Base-by-base conservation (phyloP, 2,888 invertebrate genomes). In the Marasmarcha lunaedactyla region DNA sequence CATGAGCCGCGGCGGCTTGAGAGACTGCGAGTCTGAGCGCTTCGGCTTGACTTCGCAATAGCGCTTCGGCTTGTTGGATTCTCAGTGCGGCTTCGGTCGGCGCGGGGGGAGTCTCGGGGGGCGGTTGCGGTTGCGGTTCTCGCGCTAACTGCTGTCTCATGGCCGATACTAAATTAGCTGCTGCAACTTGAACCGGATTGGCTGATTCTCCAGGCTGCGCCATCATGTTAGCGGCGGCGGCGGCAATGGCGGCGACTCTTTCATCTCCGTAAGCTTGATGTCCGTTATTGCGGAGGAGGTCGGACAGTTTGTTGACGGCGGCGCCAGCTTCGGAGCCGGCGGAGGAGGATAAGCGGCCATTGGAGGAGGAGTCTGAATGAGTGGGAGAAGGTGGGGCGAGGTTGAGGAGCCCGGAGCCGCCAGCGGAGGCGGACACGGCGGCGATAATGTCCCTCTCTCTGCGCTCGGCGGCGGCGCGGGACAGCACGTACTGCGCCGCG, bases 401-500 rank as follows among this genome's bases (percentile, higher is more conserved):
- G 51, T 86, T 86, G 4, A 88, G 70, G 1, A 89, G 76, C 2
- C 89, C 88, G 2, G 88, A 88, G 7, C 88, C 86, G 14, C 88
- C 87, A 12, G 89, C 87, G 5, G 88, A 86, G 12, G 88, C 86
- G 6, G 88, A 87, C 1, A 88, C 88, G 36, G 86, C 90, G 0
- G 88, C 90, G 6, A 90, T 86, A 39, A 95, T 83, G 63, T 95
- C 95, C 36, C 95, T 83, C 61, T 95, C 95, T 48, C 95, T 86
- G 52, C 95, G 87, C 63, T 95, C 95, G 11, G 95, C 95, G 5
- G 95, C 95, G 6, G 95, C 96, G 52, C 95, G 84, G 41, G 93
- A 93, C 26, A 96, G 84, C 34, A 96, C 95, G 76, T 95, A 96
- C 65, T 96, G 96, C 15, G 96, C 95, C 33, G 95, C 95, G 62